A percentile compares a stretch with the other conserved stretches of the same genome.
Conservation (phyloP, 2,797 vertebrate species). For the Paedocypris micromegethes region DNA sequence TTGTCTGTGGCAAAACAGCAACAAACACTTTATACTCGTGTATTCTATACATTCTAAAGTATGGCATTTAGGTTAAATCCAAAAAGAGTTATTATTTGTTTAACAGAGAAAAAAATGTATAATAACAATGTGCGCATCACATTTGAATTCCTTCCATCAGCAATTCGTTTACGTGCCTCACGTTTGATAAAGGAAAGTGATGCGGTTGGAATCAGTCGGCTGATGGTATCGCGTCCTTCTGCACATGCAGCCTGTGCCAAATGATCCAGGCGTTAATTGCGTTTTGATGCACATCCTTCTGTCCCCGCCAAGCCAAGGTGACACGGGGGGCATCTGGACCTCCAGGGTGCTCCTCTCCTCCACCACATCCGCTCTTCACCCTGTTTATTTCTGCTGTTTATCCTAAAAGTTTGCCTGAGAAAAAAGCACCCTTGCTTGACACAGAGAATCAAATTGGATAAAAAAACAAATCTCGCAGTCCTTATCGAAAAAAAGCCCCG, state of each 20-base stretch:
- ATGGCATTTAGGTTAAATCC: too few species aligned
- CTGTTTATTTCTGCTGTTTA: constrained; percentile 32
- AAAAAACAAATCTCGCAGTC: constrained; percentile 23
- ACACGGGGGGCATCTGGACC: constrained; percentile 57
- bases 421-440: constrained; percentile 52
- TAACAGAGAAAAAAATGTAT: too few species aligned
- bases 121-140: too few species aligned
- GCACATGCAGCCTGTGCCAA: constrained; percentile 54
- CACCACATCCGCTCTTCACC: too few species aligned
- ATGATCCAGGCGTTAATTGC: constrained; percentile 57
- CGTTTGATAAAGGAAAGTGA: too few species aligned
- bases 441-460: constrained; percentile 64
- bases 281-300: constrained; percentile 61
- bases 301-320: constrained; percentile 41
- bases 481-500: constrained; percentile 47
- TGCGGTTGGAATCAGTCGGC: not conserved
- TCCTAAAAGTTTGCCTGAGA: constrained; percentile 41
- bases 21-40: too few species aligned
- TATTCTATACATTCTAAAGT: too few species aligned
- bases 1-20: too few species aligned
- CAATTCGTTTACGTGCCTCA: too few species aligned
- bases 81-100: too few species aligned
- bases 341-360: too few species aligned
- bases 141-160: too few species aligned
- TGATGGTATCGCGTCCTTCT: constrained; percentile 49